Conservation (phyloP, 2,888 invertebrate species). For the Amiota minor region DNA sequence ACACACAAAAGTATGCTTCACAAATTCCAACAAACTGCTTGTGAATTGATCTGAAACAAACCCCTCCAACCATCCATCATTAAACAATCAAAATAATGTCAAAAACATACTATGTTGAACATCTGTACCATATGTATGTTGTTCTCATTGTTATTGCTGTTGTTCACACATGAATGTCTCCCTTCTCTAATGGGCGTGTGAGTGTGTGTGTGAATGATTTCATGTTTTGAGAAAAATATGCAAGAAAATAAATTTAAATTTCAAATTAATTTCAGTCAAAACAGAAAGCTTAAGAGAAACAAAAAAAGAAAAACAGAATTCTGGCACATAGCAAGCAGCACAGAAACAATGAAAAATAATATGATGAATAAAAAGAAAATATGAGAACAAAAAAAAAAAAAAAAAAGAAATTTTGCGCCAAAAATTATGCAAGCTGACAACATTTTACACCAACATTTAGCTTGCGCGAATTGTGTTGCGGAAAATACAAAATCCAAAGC, state of each 20-base stretch:
- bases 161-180: constrained; percentile 1
- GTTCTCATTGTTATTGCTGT: neutral
- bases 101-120: constrained; percentile 29
- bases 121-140: constrained; percentile 25
- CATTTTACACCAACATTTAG: constrained; percentile 30
- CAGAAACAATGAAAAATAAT: constrained; percentile 36
- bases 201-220: too few relatives aligned
- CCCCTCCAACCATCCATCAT: constrained; percentile 37
- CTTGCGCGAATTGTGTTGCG: neutral
- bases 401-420: constrained; percentile 9
- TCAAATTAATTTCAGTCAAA: constrained; percentile 61
- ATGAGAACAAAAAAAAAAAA: constrained; percentile 17
- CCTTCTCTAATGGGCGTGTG: neutral
- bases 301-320: constrained; percentile 40
- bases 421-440: constrained; percentile 57
- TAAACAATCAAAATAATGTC: constrained; percentile 44
- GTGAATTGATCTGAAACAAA: neutral
- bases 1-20: constrained; percentile 39
- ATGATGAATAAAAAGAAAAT: neutral
- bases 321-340: too few relatives aligned
- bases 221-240: constrained; percentile 25
- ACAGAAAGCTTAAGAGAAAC: constrained; percentile 43
- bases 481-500: too few relatives aligned
- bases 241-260: constrained; percentile 57
- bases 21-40: constrained; percentile 25